Percentiles rank a stretch among this genome's conserved stretches.
Conservation (phyloP, 2,888 invertebrate species). For the Cryptops parisi region DNA sequence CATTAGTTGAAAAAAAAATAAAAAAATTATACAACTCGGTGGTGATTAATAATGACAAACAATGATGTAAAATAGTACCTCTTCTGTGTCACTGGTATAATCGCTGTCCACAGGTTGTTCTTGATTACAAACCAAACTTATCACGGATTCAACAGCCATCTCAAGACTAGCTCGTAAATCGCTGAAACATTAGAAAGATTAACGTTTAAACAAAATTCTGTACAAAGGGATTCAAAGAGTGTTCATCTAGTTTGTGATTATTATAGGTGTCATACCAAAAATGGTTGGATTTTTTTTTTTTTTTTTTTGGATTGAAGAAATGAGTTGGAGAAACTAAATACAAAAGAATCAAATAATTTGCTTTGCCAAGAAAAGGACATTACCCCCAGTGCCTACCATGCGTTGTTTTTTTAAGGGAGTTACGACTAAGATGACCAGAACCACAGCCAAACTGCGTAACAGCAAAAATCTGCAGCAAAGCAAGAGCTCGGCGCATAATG, state of each 20-base stretch:
- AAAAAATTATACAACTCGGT: not conserved
- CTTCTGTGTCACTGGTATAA: slow-evolving; percentile 44
- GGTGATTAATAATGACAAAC: too few relatives aligned
- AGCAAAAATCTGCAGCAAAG: slow-evolving; percentile 81
- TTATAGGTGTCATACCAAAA: too few relatives aligned
- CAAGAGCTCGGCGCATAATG: slow-evolving; percentile 72
- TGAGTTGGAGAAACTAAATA: too few relatives aligned
- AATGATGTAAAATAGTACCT: slow-evolving; percentile 26
- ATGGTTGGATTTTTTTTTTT: too few relatives aligned
- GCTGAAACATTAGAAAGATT: slow-evolving; percentile 35
- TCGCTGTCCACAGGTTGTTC: slow-evolving; percentile 37
- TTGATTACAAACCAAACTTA: slow-evolving; percentile 45
- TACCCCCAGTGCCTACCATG: slow-evolving; percentile 88
- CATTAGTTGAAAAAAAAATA: not conserved
- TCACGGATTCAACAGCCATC: slow-evolving; percentile 56
- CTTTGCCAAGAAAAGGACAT: slow-evolving; percentile 23
- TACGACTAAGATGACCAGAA: slow-evolving; percentile 51
- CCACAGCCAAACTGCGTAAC: slow-evolving; percentile 87
- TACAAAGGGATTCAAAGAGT: too few relatives aligned
- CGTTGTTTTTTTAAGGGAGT: slow-evolving; percentile 65
- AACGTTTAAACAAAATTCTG: too few relatives aligned
- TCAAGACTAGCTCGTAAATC: slow-evolving; percentile 88
- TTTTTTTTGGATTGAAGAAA: too few relatives aligned
- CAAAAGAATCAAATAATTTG: too few relatives aligned
- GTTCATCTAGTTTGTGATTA: too few relatives aligned